Percentiles rank a stretch among this genome's conserved stretches.
phyloP scores from a whole-genome alignment of 2,888 invertebrate genomes.

The Mystacides longicornis region DNA sequence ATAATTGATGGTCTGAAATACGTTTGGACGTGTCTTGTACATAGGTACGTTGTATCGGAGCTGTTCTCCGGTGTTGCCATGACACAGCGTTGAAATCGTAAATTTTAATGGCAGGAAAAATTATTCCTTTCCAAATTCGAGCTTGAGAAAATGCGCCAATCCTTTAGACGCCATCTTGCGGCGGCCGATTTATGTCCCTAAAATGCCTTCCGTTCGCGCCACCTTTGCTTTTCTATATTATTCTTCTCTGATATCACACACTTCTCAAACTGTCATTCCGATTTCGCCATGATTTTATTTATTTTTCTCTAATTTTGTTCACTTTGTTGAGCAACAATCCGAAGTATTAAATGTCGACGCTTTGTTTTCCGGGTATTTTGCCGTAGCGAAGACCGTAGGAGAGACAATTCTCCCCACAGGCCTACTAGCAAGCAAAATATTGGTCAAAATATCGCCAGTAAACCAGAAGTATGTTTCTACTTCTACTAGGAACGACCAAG shows the following conservation, averaged over 20 bases:
- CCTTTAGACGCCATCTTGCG: conserved; percentile 10
- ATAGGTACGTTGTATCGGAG: neutral
- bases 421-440: too few relatives aligned
- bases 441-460: too few relatives aligned
- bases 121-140: conserved; percentile 2
- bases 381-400: too few relatives aligned
- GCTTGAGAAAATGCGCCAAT: conserved; percentile 7
- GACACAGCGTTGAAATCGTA: conserved; percentile 3
- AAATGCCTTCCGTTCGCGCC: conserved; percentile 17
- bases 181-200: conserved; percentile 13
- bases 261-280: neutral
- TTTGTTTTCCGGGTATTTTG: too few relatives aligned
- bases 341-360: too few relatives aligned
- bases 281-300: neutral
- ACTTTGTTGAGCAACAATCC: too few relatives aligned
- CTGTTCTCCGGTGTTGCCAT: neutral
- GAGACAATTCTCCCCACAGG: too few relatives aligned
- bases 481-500: too few relatives aligned
- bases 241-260: neutral
- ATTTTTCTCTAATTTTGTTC: too few relatives aligned
- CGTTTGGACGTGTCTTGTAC: too few relatives aligned
- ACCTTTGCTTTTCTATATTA: conserved; percentile 12
- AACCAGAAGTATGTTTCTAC: too few relatives aligned
- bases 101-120: conserved; percentile 4
- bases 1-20: neutral